Percentiles rank a stretch among this genome's conserved stretches.
Conservation (phyloP, 1,140 invertebrate genomes). For the Tetraneura akinire region DNA sequence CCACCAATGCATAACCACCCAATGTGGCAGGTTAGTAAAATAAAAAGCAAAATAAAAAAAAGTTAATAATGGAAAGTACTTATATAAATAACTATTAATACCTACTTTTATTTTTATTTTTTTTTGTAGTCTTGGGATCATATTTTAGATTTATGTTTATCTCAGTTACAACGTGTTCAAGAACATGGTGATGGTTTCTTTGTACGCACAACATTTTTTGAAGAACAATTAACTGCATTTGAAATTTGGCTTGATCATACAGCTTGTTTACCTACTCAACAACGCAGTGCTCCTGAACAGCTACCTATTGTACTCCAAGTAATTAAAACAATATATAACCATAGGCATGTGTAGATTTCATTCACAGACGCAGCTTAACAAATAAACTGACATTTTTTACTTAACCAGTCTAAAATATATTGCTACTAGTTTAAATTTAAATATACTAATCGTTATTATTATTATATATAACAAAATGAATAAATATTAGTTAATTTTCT, state of each 20-base stretch:
- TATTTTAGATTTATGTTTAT: constrained; percentile 88
- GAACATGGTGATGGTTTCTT: constrained; percentile 66
- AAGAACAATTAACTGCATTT: constrained; percentile 98
- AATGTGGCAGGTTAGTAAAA: constrained; percentile 74
- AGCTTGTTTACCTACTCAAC: constrained; percentile 68
- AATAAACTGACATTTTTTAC: no score
- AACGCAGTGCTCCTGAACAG: constrained; percentile 86
- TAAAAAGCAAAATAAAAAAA: background rate
- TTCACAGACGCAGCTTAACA: no score
- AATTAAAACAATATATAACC: constrained; percentile 35
- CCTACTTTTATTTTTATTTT: no score
- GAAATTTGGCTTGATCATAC: constrained; percentile 83
- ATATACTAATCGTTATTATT: no score
- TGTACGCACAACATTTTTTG: constrained; percentile 89
- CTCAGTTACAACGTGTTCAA: constrained; percentile 80
- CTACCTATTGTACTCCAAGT: constrained; percentile 95
- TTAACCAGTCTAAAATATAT: no score
- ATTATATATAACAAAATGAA: no score
- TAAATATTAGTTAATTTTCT: no score
- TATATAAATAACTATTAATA: no score
- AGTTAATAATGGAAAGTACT: no score
- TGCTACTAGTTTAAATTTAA: no score
- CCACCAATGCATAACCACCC: constrained; percentile 89
- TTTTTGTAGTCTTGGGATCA: constrained; percentile 83
- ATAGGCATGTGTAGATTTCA: no score